Percentiles rank a stretch among this genome's conserved stretches.
Evolutionary conservation across 2,888 invertebrate species (phyloP).

Genomic region (Cenopis cana): DNA sequence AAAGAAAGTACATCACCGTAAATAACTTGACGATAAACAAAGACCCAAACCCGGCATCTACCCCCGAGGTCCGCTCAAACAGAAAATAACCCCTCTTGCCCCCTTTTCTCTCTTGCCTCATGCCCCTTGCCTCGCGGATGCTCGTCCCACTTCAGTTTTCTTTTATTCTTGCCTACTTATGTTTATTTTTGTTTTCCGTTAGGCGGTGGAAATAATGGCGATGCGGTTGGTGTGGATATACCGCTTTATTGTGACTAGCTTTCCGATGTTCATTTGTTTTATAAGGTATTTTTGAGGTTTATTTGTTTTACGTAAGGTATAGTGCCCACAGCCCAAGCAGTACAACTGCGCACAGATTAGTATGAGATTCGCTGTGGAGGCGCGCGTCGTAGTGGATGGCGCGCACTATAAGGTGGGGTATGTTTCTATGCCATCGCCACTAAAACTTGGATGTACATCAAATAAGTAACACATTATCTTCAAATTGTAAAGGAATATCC

Average conservation of each 20-base stretch:
- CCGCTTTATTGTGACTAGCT: slow-evolving; percentile 38
- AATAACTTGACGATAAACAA: slow-evolving; percentile 76
- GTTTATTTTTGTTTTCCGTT: slow-evolving; percentile 84
- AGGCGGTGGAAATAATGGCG: slow-evolving; percentile 80
- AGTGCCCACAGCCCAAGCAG: no score
- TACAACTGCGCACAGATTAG: no score
- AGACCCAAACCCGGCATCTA: slow-evolving; percentile 60
- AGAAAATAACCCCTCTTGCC: slow-evolving; percentile 64
- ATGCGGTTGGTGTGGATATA: slow-evolving; percentile 63
- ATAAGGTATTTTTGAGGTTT: no score
- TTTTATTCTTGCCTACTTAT: slow-evolving; percentile 81
- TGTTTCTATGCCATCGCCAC: no score
- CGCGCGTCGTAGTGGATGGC: no score
- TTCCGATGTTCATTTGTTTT: slow-evolving; percentile 2
- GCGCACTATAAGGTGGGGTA: no score
- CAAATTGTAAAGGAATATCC: slow-evolving; percentile 60
- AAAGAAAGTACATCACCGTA: slow-evolving; percentile 63
- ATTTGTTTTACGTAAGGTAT: no score
- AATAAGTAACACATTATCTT: no score
- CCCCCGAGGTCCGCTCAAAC: slow-evolving; percentile 60
- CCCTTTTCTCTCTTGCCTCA: slow-evolving; percentile 56
- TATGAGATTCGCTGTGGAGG: no score
- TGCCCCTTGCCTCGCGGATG: slow-evolving; percentile 66
- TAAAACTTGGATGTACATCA: no score
- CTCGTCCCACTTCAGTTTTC: slow-evolving; percentile 82